Evolutionary conservation across 2,797 vertebrate species (phyloP), one percentile per base, ranked within the genome.

Genomic region (Hozukius guyotensis): DNA sequence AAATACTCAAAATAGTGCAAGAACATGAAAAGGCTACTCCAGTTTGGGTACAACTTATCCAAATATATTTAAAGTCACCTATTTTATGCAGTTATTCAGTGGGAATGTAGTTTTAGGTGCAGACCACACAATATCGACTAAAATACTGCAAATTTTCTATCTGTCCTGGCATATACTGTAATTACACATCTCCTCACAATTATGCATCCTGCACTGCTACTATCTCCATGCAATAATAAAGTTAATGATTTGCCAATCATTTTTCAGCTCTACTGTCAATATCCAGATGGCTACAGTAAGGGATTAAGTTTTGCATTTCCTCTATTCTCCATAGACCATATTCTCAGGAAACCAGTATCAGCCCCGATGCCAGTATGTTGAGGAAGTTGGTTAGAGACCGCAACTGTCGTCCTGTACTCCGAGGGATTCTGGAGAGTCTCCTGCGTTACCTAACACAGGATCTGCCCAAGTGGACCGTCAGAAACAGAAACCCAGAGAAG

Each of bases 371-470:
- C 60, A 83, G 88, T 66, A 81, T 85, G 27, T 90, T 99, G 91
- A 97, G 93, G 92, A 97, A 95, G 93, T 93, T 97, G 86, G 80
- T 96, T 64, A 88, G 94, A 90, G 94, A 94, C 77, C 90, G 93
- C 82, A 93, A 87, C 32, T 94, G 95, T 5, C 78, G 75, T 49
- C 92, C 93, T 8, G 96, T 93, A 0, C 81, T 95, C 63, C 94
- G 95, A 72, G 96, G 95, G 63, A 87, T 98, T 91, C 96, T 99
- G 77, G 93, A 96, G 87, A 97, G 87, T 90, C 95, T 99, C 62
- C 94, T 98, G 71, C 86, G 94, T 2, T 99, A 98, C 0, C 24
- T 97, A 68, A 95, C 87, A 0, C 87, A 95, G 20, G 88, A 90
- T 0, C 0, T 72, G 56, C 4, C 84, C 77, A 83, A 61, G 63